These are phyloP conservation scores for Microtus richardsoni DNA, from an alignment of 2,113 vertebrate species.

Conservation along the genomic window DNA sequence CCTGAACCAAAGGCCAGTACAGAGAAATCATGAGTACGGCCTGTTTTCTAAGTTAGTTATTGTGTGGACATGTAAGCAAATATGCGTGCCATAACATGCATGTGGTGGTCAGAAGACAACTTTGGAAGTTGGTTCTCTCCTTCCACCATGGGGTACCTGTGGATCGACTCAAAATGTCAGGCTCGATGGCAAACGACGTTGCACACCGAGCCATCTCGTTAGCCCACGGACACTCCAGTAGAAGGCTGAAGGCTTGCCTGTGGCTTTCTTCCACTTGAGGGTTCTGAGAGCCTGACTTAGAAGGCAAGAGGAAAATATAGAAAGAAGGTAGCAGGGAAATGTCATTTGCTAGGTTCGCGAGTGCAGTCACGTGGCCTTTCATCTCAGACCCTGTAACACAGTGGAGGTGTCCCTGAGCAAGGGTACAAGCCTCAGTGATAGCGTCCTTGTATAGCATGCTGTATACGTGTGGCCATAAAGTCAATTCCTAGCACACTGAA, in stretches of 20 bases:
- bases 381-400: not conserved
- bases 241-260: not conserved
- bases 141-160: not conserved
- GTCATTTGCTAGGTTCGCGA: not conserved
- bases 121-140: not conserved
- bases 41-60: not conserved
- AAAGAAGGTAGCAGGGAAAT: not conserved
- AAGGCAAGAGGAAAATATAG: not conserved
- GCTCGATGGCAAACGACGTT: not conserved
- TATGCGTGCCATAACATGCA: not conserved
- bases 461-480: not conserved
- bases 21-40: not conserved
- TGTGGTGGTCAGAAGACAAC: not conserved
- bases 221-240: not conserved
- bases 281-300: not conserved
- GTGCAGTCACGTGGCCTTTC: accelerated
- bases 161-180: not conserved
- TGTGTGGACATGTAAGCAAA: not conserved
- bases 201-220: not conserved
- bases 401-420: not conserved
- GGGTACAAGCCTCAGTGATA: no score
- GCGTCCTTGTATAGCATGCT: not conserved
- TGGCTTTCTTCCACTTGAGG: no score
- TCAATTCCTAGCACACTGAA: not conserved
- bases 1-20: not conserved